Percentiles rank a stretch among this genome's conserved stretches.
Conservation (phyloP, 35 echinoderm and acorn worm species). For the Chiridota heheva region DNA sequence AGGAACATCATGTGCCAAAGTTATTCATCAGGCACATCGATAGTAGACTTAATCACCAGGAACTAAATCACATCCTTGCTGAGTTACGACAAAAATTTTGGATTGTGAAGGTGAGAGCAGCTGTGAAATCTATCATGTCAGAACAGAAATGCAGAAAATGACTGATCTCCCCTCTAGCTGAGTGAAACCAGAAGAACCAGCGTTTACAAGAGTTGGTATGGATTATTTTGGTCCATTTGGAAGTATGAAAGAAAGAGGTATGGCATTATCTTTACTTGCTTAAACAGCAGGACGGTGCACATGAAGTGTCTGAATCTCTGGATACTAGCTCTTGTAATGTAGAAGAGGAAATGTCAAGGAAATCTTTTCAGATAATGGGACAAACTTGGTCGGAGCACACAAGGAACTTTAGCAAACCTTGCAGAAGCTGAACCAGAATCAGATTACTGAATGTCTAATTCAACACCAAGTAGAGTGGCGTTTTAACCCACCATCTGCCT, state of each 20-base stretch:
- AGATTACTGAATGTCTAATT: no score
- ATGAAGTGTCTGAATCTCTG: constrained; percentile 20
- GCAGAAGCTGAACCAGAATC: not conserved
- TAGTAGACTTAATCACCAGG: no score
- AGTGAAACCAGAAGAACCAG: constrained; percentile 10
- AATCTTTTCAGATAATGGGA: constrained; percentile 60
- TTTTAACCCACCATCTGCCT: constrained; percentile 58
- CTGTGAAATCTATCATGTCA: constrained; percentile 33
- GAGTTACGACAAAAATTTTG: no score
- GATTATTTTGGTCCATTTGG: constrained; percentile 66
- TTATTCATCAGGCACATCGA: not conserved
- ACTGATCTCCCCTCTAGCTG: constrained; percentile 24
- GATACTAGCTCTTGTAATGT: no score
- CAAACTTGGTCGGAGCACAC: constrained; percentile 57
- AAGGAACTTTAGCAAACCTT: constrained; percentile 23
- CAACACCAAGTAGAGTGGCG: constrained; percentile 54
- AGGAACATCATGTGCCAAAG: not conserved
- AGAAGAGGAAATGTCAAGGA: constrained; percentile 5
- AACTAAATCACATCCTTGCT: no score
- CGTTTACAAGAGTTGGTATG: constrained; percentile 26
- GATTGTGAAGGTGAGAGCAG: no score
- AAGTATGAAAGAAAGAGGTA: constrained; percentile 24
- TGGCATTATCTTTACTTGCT: constrained; percentile 55
- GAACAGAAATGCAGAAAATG: constrained; percentile 37
- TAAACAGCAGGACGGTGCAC: constrained; percentile 23